Conservation (phyloP, 2,113 vertebrate genomes). For the Centropristis striata region DNA sequence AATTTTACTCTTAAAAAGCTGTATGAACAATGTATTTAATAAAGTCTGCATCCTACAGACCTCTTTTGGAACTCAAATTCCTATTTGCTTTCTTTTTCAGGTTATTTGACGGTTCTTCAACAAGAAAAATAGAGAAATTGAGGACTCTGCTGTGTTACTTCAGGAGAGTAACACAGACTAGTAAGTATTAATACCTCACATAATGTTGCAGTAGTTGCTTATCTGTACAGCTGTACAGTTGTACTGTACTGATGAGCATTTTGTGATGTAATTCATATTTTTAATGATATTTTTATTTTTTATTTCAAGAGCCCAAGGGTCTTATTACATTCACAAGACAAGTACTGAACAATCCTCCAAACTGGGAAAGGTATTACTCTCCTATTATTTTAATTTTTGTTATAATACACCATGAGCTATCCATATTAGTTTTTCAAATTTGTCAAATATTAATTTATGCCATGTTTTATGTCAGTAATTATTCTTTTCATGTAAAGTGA, state of each 20-base stretch:
- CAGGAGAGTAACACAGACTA: conserved; percentile 92
- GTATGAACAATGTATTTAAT: too few species aligned
- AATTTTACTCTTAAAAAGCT: too few species aligned
- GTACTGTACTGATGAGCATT: too few species aligned
- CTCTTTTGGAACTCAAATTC: background rate
- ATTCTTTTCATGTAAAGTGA: background rate
- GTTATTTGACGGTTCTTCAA: conserved; percentile 93
- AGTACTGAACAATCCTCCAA: conserved; percentile 88
- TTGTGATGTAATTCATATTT: too few species aligned
- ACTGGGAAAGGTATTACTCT: conserved; percentile 93
- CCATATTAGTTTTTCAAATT: background rate
- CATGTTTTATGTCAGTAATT: background rate
- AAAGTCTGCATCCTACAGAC: background rate
- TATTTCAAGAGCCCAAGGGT: conserved; percentile 90
- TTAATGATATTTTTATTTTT: conserved; percentile 3
- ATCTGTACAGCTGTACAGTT: too few species aligned
- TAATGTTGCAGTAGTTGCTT: background rate
- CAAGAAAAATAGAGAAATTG: conserved; percentile 94
- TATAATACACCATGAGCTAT: background rate
- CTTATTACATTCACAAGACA: conserved; percentile 97
- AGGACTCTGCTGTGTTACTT: conserved; percentile 98
- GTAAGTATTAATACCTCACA: conserved; percentile 84
- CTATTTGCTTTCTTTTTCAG: conserved; percentile 80
- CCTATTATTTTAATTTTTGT: too few species aligned
- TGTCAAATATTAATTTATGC: background rate